Evolutionary conservation across 2,797 vertebrate species (phyloP).

Genomic region (Liparis tanakae): DNA sequence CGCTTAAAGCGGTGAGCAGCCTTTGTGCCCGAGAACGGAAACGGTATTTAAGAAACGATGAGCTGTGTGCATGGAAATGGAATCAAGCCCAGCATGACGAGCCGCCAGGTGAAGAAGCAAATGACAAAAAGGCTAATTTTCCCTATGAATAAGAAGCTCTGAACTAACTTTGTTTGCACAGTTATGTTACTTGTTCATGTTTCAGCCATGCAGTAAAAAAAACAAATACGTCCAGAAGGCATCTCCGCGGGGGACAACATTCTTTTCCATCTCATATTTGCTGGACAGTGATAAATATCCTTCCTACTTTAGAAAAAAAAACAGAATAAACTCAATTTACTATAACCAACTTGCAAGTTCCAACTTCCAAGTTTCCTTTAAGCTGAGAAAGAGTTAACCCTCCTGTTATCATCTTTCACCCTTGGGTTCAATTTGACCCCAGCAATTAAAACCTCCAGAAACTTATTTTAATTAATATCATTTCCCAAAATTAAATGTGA

Average conservation of each 20-base stretch:
- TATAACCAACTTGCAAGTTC: neutral
- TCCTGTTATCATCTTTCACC: too few species aligned
- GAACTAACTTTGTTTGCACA: neutral
- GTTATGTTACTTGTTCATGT: constrained; percentile 3
- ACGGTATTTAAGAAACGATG: constrained; percentile 57
- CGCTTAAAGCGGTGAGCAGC: constrained; percentile 44
- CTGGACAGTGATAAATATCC: neutral
- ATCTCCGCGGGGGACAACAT: neutral
- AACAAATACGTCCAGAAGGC: neutral
- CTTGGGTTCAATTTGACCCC: too few species aligned
- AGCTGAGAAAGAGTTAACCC: neutral
- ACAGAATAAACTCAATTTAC: neutral
- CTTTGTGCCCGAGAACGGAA: constrained; percentile 47
- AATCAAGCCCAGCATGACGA: constrained; percentile 15
- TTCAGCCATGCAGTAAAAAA: neutral
- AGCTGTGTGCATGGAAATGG: constrained; percentile 35
- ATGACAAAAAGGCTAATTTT: constrained; percentile 21
- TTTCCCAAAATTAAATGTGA: too few species aligned
- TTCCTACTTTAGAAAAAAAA: neutral
- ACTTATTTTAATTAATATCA: too few species aligned
- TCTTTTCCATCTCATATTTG: neutral
- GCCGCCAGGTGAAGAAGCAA: constrained; percentile 10
- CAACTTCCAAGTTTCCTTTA: constrained; percentile 3
- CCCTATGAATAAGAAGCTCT: neutral
- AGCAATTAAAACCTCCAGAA: too few species aligned